A percentile compares a stretch with the other conserved stretches of the same genome.
Evolutionary conservation across 2,113 vertebrate genomes (phyloP).

Genomic region (Ceratotherium simum): DNA sequence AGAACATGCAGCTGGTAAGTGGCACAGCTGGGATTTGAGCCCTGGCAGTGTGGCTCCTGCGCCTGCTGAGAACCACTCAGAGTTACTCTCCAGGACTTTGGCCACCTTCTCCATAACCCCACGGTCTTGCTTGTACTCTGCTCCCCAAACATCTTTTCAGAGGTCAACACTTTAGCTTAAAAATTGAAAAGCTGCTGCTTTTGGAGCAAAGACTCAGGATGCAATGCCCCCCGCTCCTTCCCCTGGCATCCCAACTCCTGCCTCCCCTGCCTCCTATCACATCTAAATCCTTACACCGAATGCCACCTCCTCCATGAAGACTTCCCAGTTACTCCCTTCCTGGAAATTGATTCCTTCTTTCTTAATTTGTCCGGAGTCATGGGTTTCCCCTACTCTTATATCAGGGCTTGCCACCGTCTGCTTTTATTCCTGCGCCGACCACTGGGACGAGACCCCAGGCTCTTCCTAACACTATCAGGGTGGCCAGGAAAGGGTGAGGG

Average conservation of each 20-base stretch:
- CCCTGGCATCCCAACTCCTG: background rate
- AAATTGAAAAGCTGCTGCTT: background rate
- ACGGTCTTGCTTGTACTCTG: background rate
- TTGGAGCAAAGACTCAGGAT: background rate
- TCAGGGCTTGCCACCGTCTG: background rate
- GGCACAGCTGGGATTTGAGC: background rate
- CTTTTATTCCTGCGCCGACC: too few relatives aligned
- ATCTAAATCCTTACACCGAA: background rate
- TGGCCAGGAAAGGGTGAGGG: background rate
- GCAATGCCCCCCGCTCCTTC: background rate
- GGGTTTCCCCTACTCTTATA: background rate
- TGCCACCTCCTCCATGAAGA: background rate
- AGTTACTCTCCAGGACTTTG: background rate
- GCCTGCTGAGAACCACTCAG: background rate
- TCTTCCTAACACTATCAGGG: fast-evolving
- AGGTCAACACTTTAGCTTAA: background rate
- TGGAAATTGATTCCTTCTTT: background rate
- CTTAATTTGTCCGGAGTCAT: background rate
- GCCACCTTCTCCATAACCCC: background rate
- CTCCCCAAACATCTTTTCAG: background rate
- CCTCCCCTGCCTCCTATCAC: background rate
- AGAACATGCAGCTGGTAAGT: background rate
- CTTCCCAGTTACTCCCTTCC: background rate
- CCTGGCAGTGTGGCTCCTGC: background rate
- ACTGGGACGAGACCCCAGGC: background rate